Evolutionary conservation across 2,113 vertebrate species (phyloP).

Genomic region (Chionomys nivalis): DNA sequence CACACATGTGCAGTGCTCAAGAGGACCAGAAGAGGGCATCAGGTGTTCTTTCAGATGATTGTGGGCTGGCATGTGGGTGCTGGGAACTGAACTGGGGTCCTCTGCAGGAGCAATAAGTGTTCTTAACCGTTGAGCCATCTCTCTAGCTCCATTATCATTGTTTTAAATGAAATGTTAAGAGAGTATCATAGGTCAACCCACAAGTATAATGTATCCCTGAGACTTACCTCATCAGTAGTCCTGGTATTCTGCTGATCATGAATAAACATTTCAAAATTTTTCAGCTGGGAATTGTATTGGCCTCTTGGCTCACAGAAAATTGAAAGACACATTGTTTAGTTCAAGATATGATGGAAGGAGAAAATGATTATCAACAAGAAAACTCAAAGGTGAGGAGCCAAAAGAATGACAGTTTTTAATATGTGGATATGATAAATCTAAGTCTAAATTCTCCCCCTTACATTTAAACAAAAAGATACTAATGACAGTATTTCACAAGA

Average conservation of each 20-base stretch:
- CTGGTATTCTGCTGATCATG: constrained; percentile 3
- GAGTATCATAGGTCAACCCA: not conserved
- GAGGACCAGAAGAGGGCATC: not conserved
- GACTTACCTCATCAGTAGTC: not conserved
- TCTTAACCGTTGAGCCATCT: not conserved
- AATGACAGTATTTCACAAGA: constrained; percentile 55
- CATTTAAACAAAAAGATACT: constrained; percentile 53
- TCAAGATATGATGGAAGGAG: constrained; percentile 25
- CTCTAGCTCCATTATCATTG: not conserved
- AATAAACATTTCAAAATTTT: constrained; percentile 27
- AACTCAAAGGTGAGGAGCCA: constrained; percentile 45
- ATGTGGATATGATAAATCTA: constrained; percentile 53
- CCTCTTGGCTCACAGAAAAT: constrained; percentile 20
- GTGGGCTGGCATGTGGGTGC: not conserved
- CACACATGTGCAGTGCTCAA: not conserved
- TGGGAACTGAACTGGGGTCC: not conserved
- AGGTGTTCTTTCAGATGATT: not conserved
- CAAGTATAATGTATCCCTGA: not conserved
- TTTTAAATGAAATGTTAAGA: not conserved
- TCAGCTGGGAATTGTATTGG: constrained; percentile 31
- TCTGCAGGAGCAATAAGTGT: not conserved
- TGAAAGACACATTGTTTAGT: constrained; percentile 45
- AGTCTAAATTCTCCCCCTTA: constrained; percentile 38
- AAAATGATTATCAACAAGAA: constrained; percentile 58
- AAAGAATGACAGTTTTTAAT: constrained; percentile 38